Evolutionary conservation across 1,140 invertebrate species (phyloP).

Genomic region (Drosophila equinoxialis): DNA sequence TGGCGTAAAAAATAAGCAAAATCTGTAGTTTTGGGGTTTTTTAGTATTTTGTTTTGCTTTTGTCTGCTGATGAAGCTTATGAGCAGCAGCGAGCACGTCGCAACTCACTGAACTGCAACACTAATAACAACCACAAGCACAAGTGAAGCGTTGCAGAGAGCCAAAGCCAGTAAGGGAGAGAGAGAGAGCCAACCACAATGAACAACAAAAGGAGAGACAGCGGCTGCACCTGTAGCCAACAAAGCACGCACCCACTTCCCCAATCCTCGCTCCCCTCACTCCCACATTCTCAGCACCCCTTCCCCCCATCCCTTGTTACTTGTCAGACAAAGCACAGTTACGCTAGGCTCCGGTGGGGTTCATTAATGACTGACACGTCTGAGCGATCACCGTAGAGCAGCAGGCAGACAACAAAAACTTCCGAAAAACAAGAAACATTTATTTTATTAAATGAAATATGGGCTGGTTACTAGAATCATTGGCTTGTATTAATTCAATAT

Average conservation of each 20-base stretch:
- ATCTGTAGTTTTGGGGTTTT: conserved; percentile 26
- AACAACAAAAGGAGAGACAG: conserved; percentile 72
- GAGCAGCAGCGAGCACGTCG: conserved; percentile 70
- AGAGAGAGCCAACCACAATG: conserved; percentile 48
- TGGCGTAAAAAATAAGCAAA: conserved; percentile 18
- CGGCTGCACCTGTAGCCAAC: conserved; percentile 74
- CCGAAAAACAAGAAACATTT: conserved; percentile 20
- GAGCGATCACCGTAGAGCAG: conserved; percentile 64
- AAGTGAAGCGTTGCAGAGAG: conserved; percentile 72
- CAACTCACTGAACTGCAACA: conserved; percentile 74
- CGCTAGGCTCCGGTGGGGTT: conserved; percentile 50
- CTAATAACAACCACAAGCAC: conserved; percentile 61
- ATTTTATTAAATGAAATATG: conserved; percentile 4
- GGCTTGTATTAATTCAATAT: too few relatives aligned
- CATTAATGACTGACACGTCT: conserved; percentile 68
- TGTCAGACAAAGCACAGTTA: conserved; percentile 56
- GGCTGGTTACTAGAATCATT: neutral
- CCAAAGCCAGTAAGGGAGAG: conserved; percentile 28
- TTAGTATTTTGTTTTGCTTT: conserved; percentile 19
- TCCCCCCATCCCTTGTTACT: neutral
- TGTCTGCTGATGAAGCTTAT: conserved; percentile 75
- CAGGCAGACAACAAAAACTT: conserved; percentile 29
- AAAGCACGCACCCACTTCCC: conserved; percentile 35
- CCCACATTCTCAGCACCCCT: neutral
- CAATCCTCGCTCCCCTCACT: neutral